A percentile compares a stretch with the other conserved stretches of the same genome.
These are phyloP conservation scores for Athrips mouffetella DNA, from an alignment of 2,888 invertebrate genomes.

Conservation along the genomic window DNA sequence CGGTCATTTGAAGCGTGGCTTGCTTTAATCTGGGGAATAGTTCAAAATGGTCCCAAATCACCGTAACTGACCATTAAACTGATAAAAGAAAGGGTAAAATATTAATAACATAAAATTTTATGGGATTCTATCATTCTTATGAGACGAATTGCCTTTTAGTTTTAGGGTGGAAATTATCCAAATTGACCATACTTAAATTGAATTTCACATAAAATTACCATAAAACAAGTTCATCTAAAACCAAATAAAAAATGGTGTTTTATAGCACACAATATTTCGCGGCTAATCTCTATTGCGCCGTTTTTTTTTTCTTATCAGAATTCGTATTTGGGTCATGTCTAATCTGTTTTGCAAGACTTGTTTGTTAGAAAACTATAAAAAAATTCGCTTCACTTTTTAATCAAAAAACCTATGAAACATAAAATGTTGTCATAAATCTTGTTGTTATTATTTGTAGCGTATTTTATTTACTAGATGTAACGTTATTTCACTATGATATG, in stretches of 20 bases:
- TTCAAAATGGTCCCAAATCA: slow-evolving; percentile 23
- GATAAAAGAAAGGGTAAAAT: slow-evolving; percentile 1
- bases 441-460: no score
- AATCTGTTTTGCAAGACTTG: slow-evolving; percentile 47
- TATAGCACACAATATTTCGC: slow-evolving; percentile 16
- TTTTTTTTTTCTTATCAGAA: slow-evolving; percentile 59
- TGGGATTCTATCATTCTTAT: not conserved
- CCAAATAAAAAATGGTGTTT: not conserved
- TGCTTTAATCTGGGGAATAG: slow-evolving; percentile 20
- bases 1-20: slow-evolving; percentile 45
- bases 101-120: slow-evolving; percentile 3
- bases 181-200: not conserved
- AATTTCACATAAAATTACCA: not conserved
- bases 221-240: not conserved
- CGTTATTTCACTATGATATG: not conserved
- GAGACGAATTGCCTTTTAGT: no score
- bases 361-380: slow-evolving; percentile 8
- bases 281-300: slow-evolving; percentile 40
- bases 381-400: no score
- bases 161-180: not conserved
- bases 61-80: slow-evolving; percentile 11
- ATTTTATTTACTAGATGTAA: no score
- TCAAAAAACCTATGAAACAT: no score
- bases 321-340: slow-evolving; percentile 54
- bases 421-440: no score